Evolutionary conservation across 2,888 invertebrate species (phyloP).

Genomic region (Athripsodes cinereus): DNA sequence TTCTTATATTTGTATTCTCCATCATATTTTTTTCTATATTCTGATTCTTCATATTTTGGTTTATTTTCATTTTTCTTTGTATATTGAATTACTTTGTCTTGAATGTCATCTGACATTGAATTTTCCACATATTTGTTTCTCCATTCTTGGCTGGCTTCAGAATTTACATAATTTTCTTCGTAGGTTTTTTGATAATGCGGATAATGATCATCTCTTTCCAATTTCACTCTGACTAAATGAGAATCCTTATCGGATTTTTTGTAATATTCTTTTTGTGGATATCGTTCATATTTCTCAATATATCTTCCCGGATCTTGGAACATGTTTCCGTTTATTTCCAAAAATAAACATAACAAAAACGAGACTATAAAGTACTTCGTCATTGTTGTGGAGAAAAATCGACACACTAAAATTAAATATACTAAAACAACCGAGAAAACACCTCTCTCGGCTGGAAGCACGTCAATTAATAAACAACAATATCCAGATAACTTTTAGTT

Average conservation of each 20-base stretch:
- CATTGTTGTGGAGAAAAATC: too few species aligned
- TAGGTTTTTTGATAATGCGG: neutral
- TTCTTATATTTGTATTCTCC: neutral
- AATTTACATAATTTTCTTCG: neutral
- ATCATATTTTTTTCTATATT: neutral
- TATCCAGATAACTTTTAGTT: too few species aligned
- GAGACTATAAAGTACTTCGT: too few species aligned
- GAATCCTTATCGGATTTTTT: neutral
- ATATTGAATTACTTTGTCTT: neutral
- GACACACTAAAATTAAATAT: too few species aligned
- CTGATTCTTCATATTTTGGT: neutral
- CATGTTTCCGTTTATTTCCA: neutral
- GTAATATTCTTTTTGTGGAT: neutral
- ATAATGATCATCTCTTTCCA: neutral
- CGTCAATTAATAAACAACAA: too few species aligned
- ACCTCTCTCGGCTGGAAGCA: too few species aligned
- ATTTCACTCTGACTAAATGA: neutral
- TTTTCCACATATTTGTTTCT: neutral
- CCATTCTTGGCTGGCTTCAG: neutral
- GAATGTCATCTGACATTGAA: neutral
- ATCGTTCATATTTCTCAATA: neutral
- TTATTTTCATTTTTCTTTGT: neutral
- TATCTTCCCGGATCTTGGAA: neutral
- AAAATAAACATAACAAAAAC: neutral
- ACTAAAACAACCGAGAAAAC: too few species aligned